phyloP scores from a whole-genome alignment of 1,140 invertebrate species.

The Amphibalanus amphitrite region DNA sequence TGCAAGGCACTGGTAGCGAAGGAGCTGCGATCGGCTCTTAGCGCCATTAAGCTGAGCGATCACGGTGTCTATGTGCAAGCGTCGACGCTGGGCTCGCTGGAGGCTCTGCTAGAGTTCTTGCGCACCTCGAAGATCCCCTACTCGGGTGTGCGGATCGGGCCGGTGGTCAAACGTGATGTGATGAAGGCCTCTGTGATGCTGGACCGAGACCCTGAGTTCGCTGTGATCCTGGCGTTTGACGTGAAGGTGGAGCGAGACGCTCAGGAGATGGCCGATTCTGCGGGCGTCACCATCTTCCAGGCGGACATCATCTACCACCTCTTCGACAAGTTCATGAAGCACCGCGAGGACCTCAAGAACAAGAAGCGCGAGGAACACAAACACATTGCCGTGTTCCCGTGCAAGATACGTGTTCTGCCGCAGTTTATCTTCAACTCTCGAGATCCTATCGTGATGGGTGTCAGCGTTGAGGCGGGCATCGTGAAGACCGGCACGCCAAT shows the following conservation, averaged over 20 bases:
- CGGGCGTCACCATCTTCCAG: slow-evolving; percentile 76
- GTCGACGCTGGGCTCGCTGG: slow-evolving; percentile 91
- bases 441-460: slow-evolving; percentile 93
- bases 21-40: slow-evolving; percentile 47
- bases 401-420: slow-evolving; percentile 69
- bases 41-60: slow-evolving; percentile 25
- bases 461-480: slow-evolving; percentile 87
- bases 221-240: slow-evolving; percentile 97
- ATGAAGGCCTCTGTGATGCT: slow-evolving; percentile 99
- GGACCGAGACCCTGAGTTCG: slow-evolving; percentile 91
- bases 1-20: slow-evolving; percentile 58
- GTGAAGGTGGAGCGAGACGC: slow-evolving; percentile 96
- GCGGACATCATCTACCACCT: slow-evolving; percentile 99
- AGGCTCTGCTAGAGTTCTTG: slow-evolving; percentile 92
- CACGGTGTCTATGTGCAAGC: slow-evolving; percentile 97
- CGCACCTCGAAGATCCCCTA: slow-evolving; percentile 81
- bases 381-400: slow-evolving; percentile 93
- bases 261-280: slow-evolving; percentile 83
- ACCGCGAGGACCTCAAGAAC: slow-evolving; percentile 80
- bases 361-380: slow-evolving; percentile 89
- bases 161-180: slow-evolving; percentile 97
- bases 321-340: slow-evolving; percentile 92
- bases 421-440: slow-evolving; percentile 94
- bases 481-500: slow-evolving; percentile 91
- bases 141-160: slow-evolving; percentile 88